Evolutionary conservation across 2,888 invertebrate genomes (phyloP).

Genomic region (Tenthredo notha): DNA sequence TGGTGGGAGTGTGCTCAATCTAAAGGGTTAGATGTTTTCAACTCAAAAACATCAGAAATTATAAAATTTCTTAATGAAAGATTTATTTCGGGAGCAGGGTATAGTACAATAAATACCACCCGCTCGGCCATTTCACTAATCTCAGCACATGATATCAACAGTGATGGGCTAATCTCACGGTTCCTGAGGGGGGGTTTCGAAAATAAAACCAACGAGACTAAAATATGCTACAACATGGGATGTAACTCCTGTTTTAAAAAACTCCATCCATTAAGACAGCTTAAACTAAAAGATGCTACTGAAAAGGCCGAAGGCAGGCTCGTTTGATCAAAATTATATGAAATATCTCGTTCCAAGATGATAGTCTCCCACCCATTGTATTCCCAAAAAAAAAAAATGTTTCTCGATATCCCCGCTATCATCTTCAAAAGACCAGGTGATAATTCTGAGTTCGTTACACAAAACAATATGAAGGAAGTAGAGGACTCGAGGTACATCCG

Average conservation of each 20-base stretch:
- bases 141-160: background rate
- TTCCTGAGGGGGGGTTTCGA: slow-evolving; percentile 26
- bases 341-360: no score
- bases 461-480: no score
- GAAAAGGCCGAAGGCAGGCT: background rate
- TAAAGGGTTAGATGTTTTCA: slow-evolving; percentile 2
- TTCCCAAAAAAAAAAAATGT: no score
- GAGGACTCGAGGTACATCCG: no score
- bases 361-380: no score
- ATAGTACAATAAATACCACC: no score
- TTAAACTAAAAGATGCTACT: background rate
- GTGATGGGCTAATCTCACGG: background rate
- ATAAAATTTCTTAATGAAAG: slow-evolving; percentile 51
- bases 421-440: no score
- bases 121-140: background rate
- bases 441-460: no score
- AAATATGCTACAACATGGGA: slow-evolving; percentile 59
- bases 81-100: background rate
- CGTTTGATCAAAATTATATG: no score
- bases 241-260: slow-evolving; percentile 55
- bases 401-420: no score
- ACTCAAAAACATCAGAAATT: slow-evolving; percentile 51
- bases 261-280: slow-evolving; percentile 28
- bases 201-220: slow-evolving; percentile 56
- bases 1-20: slow-evolving; percentile 55